Evolutionary conservation across 2,888 invertebrate species (phyloP).

Genomic region (Hemaris fuciformis): DNA sequence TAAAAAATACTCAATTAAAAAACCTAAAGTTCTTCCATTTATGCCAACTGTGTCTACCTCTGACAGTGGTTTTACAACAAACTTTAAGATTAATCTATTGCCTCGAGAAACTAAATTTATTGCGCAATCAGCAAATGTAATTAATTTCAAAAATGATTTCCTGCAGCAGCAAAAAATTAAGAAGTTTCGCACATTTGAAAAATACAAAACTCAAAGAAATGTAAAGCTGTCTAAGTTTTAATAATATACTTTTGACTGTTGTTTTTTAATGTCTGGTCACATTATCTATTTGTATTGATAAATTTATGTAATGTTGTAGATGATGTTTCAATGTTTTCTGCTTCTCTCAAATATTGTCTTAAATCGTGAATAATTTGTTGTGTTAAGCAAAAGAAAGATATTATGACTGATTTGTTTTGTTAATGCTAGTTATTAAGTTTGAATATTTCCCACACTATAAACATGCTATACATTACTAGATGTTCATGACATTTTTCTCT

Average conservation of each 20-base stretch:
- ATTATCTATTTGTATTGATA: neutral
- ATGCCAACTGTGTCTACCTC: conserved; percentile 65
- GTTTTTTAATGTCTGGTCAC: conserved; percentile 1
- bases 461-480: neutral
- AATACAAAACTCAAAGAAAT: conserved; percentile 58
- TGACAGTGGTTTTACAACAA: conserved; percentile 64
- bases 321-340: neutral
- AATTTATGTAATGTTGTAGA: neutral
- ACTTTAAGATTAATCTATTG: conserved; percentile 63
- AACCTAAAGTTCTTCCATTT: conserved; percentile 64
- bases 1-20: conserved; percentile 40
- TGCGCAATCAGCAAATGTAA: conserved; percentile 47
- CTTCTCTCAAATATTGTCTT: neutral
- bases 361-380: neutral
- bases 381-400: neutral
- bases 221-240: conserved; percentile 68
- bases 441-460: neutral
- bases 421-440: neutral
- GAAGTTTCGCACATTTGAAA: conserved; percentile 59
- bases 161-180: conserved; percentile 57
- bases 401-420: neutral
- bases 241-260: conserved; percentile 18
- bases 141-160: conserved; percentile 61
- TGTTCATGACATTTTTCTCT: neutral
- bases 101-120: conserved; percentile 58